Evolutionary conservation across 2,888 invertebrate genomes (phyloP), one percentile per base, ranked within the genome.

Genomic region (Troides oblongomaculatus): DNA sequence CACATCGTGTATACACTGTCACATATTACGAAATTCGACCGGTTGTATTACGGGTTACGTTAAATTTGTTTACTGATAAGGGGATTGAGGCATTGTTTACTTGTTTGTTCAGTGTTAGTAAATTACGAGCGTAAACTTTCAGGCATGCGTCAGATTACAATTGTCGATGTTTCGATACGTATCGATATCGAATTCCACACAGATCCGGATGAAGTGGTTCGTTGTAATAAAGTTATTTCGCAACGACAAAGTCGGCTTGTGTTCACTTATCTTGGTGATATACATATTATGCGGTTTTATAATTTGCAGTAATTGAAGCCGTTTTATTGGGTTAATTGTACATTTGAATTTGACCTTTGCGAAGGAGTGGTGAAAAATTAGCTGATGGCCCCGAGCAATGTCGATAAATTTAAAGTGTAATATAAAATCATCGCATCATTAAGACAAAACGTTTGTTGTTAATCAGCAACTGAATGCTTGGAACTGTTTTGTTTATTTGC

Each of bases 181-280:
- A 80, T 79, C 77, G 76, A 78, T 81, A 80, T 79, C 74, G 80
- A 76, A 77, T 77, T 75, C 76, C 77, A 72, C 72, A 66, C 71
- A 71, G 75, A 79, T 75, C 67, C 74, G 71, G 68, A 73, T 68
- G 64, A 59, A 64, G 64, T 64, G 56, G 64, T 67, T 61, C 75
- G 74, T 74, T 74, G 60, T 70, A 66, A 50, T 68, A 70, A 69
- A 78, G 76, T 79, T 80, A 76, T 76, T 77, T 78, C 78, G 75
- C 75, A 75, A 68, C 74, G 73, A 84, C 81, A 85, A 83, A 82
- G 82, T 80, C 81, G 76, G 82, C 75, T 84, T 77, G 79, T 85
- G 79, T 85, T 87, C 85, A 85, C 84, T 83, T 73, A 75, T 72
- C 64, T 71, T 63, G 30, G 25, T 43, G 77, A 77, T 80, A 79